Conservation (phyloP, 2,113 vertebrate species). For the Sorex fumeus region DNA sequence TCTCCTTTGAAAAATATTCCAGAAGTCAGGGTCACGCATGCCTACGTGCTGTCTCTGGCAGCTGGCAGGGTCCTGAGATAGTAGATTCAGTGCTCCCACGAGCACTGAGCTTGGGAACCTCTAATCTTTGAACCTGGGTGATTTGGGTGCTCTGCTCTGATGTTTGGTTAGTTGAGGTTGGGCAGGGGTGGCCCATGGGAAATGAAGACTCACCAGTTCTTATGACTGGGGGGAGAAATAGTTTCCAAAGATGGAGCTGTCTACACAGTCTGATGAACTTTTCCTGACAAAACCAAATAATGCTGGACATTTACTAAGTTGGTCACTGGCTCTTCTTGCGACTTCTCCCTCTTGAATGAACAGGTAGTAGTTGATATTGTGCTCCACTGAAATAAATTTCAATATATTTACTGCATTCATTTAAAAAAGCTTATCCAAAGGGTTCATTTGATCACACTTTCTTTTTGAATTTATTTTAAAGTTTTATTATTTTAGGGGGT, state of each 20-base stretch:
- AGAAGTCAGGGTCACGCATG: not conserved
- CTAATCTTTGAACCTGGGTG: not conserved
- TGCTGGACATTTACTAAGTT: not conserved
- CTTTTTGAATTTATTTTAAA: not conserved
- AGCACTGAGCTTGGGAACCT: too few relatives aligned
- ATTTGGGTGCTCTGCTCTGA: not conserved
- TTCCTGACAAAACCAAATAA: conserved; percentile 43
- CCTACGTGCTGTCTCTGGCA: not conserved
- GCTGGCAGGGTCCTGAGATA: too few relatives aligned
- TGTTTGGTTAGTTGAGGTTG: not conserved
- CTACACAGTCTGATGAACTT: conserved; percentile 9
- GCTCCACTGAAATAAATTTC: not conserved
- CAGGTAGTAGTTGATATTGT: conserved; percentile 2
- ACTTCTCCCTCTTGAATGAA: conserved; percentile 7
- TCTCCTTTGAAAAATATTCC: not conserved
- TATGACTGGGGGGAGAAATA: not conserved
- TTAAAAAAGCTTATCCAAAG: conserved; percentile 42
- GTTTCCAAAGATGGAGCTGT: conserved; percentile 15
- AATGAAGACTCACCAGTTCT: not conserved
- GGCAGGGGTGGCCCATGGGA: not conserved
- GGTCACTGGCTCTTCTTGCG: not conserved
- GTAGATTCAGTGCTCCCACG: too few relatives aligned
- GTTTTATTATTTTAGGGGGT: not conserved
- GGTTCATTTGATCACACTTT: not conserved
- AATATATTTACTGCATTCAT: not conserved